Base-by-base conservation (phyloP, 1,140 invertebrate genomes). In the Lepidurus couesii region DNA sequence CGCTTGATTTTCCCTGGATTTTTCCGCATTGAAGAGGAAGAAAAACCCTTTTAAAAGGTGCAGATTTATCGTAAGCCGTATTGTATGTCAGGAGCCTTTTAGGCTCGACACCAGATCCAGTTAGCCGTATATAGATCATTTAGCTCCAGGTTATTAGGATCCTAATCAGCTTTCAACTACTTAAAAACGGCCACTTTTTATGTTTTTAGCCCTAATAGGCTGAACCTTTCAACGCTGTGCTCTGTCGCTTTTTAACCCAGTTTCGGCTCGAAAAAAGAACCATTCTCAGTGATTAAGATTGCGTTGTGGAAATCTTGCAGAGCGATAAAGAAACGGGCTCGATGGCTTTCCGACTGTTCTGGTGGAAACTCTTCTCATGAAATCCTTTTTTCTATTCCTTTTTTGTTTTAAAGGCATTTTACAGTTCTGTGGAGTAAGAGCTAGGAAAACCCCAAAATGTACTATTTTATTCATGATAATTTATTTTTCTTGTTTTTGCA, bases 401-500 rank as follows among this genome's bases (percentile, higher is more conserved):
- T 26, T 26, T 1, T 1, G 2, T 26, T 26, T 26, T 1, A 26
- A 26, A 0, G 26, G 2, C 2, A 26, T 26, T 26, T 26, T 1
- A 26, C 2, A 26, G 26, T 26, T 26, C 26, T 2, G 26, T 26
- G 26, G 26, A 2, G 26, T 26, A 26, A 2, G 26, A 26, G 26
- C 26, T 26, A 1, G 0, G 26, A 26, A 26, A 26, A 26, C 2
- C 26, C 26, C 26, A 0, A 0, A 65, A 65, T 65, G 7, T 21
- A n/a, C 21, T 21, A 7, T 7, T 7, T 21, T 7, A 65, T 16
- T 11, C 21, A 16, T 65, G 44, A 4, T 13, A 47, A 2, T 34
- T n/a, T 74, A 5, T 80, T 73, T 73, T 73, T 83, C 34, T 34
- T 34, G 2, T 84, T 80, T 84, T 89, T 90, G 81, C 90, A 92